These are phyloP conservation scores for Pedionomus torquatus DNA, from an alignment of 2,113 vertebrate genomes.

Conservation along the genomic window DNA sequence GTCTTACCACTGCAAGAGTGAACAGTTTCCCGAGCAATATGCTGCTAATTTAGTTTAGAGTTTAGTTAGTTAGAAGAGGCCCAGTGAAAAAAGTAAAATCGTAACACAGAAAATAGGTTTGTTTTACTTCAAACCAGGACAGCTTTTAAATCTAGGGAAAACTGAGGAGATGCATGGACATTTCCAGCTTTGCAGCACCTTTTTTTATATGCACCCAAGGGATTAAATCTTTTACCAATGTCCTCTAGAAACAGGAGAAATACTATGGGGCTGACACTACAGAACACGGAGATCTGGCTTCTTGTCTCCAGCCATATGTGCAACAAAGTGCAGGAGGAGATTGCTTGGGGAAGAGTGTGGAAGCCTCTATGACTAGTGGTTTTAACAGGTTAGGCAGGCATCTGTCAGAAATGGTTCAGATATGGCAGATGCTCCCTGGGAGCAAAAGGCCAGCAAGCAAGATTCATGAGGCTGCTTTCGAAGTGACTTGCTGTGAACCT, in stretches of 20 bases:
- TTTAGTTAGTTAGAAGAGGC: no score
- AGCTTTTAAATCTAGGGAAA: not conserved
- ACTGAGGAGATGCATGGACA: not conserved
- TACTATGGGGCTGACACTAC: not conserved
- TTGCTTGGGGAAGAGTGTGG: not conserved
- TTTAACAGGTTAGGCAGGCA: not conserved
- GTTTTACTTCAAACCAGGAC: no score
- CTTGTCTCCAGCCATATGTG: not conserved
- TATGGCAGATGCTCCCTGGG: not conserved
- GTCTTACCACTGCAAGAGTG: no score
- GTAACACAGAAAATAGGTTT: no score
- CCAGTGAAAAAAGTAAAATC: no score
- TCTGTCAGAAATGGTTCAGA: not conserved
- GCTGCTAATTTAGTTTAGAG: no score
- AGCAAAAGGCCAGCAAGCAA: not conserved
- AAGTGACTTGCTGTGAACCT: rapidly evolving
- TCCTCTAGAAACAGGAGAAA: not conserved
- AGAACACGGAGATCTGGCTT: not conserved
- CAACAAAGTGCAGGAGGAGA: not conserved
- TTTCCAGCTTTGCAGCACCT: not conserved
- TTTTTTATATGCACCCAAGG: not conserved
- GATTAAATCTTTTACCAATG: not conserved
- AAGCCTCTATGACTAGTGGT: rapidly evolving
- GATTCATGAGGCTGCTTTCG: rapidly evolving
- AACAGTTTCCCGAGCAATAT: no score